Percentiles rank a stretch among this genome's conserved stretches.
These are phyloP conservation scores for Drosophila aldrichi DNA, from an alignment of 2,888 invertebrate genomes.

Conservation along the genomic window DNA sequence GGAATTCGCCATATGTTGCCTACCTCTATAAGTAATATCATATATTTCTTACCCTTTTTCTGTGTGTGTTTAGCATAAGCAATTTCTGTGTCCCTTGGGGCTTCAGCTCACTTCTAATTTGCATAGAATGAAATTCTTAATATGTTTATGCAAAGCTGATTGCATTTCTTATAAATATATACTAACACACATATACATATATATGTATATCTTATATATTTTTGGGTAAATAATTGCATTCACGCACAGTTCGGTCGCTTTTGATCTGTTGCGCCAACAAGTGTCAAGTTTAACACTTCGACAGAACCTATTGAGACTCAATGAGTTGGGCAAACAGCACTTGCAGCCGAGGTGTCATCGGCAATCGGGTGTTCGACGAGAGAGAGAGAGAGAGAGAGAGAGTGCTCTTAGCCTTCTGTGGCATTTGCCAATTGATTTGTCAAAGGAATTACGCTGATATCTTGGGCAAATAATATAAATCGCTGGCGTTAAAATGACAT, in stretches of 20 bases:
- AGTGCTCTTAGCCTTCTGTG: too few species aligned
- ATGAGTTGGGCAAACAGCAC: conserved; percentile 52
- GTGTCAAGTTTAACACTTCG: conserved; percentile 45
- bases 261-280: conserved; percentile 69
- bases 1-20: conserved; percentile 38
- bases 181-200: not conserved
- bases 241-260: conserved; percentile 31
- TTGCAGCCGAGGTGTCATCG: conserved; percentile 51
- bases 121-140: conserved; percentile 34
- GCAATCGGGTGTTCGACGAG: conserved; percentile 48
- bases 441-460: conserved; percentile 75
- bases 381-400: too few species aligned
- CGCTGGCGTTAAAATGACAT: conserved; percentile 71
- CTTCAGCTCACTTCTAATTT: conserved; percentile 19
- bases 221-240: conserved; percentile 9
- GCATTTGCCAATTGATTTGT: conserved; percentile 71
- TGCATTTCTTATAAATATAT: conserved; percentile 25
- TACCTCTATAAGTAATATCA: not conserved
- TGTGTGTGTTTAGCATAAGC: not conserved
- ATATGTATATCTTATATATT: not conserved
- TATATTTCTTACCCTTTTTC: not conserved
- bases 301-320: conserved; percentile 37
- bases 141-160: conserved; percentile 27
- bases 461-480: conserved; percentile 68
- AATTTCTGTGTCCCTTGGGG: conserved; percentile 26